Percentiles rank a stretch among this genome's conserved stretches.
These are phyloP conservation scores for Tetragonisca angustula DNA, from an alignment of 2,888 invertebrate genomes.

Conservation along the genomic window DNA sequence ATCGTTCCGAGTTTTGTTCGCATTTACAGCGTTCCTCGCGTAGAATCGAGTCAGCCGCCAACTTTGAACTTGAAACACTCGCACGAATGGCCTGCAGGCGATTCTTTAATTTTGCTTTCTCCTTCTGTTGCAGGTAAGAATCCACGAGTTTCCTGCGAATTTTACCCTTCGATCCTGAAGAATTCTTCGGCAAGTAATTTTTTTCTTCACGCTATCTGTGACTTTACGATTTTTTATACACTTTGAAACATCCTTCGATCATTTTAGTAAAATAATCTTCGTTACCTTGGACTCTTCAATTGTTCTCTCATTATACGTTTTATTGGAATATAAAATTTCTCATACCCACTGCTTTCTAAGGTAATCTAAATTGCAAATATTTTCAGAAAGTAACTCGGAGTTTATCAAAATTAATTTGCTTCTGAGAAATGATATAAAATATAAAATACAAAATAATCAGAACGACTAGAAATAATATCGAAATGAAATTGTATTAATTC, in stretches of 20 bases:
- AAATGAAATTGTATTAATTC: background rate
- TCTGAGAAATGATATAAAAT: too few relatives aligned
- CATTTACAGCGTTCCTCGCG: constrained; percentile 14
- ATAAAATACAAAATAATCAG: too few relatives aligned
- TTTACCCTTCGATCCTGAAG: background rate
- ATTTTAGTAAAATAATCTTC: too few relatives aligned
- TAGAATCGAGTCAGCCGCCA: background rate
- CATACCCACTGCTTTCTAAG: too few relatives aligned
- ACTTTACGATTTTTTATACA: background rate
- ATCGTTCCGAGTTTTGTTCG: constrained; percentile 12
- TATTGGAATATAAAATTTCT: too few relatives aligned
- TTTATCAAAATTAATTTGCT: too few relatives aligned
- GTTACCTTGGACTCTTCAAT: too few relatives aligned
- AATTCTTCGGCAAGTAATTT: constrained; percentile 6
- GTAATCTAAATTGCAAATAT: too few relatives aligned
- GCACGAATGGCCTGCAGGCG: background rate
- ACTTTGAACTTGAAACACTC: background rate
- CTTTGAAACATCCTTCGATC: background rate
- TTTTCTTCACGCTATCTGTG: background rate
- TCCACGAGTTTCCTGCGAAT: background rate
- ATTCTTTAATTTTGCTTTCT: background rate
- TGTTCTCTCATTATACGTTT: too few relatives aligned
- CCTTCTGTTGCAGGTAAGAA: constrained; percentile 41
- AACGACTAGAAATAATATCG: background rate
- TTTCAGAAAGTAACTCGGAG: too few relatives aligned